Base-by-base conservation (phyloP, 2,888 invertebrate genomes). In the Drosophila mettleri region DNA sequence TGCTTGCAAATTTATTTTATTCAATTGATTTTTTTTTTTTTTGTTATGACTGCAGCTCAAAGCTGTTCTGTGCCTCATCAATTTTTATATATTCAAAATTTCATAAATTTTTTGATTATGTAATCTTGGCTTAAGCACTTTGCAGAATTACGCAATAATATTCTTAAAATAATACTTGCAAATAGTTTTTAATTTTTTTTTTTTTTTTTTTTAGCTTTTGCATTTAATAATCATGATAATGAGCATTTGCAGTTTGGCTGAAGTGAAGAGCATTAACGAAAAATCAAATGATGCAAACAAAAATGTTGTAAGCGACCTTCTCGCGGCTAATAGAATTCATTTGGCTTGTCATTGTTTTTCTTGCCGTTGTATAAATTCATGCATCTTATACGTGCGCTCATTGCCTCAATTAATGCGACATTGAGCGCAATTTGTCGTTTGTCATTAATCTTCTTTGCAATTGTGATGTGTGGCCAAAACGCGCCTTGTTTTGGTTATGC, bases 391-490 rank as follows among this genome's bases (percentile, higher is more conserved):
- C 74, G 74, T 77, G 79, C 69, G 74, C 85, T 82, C 80, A 87
- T 89, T 86, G 83, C 89, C 83, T 87, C 86, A 89, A 88, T 88
- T 89, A 88, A 89, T 87, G 81, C 78, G 89, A 81, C 90, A 88
- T 89, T 89, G 87, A 76, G 75, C 89, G 86, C 89, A 87, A 86
- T 89, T 88, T 88, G 89, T 77, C 87, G 75, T 83, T 77, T 72
- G 85, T 74, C 89, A 89, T 88, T 89, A 89, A 89, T 88, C 89
- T 89, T 85, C 79, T 76, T 79, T 80, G 67, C 61, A 16, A 66
- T 66, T 84, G 71, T 61, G 60, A 58, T 66, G 74, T 66, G 74
- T 46, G 34, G 64, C 60, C 74, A 45, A 60, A 59, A 64, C 70
- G 67, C 59, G 58, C 68, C 61, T 68, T 75, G 29, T 51, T 62